Percentiles rank a stretch among this genome's conserved stretches.
Evolutionary conservation across 1,140 invertebrate genomes (phyloP).

Genomic region (Cyclargus thomasi): DNA sequence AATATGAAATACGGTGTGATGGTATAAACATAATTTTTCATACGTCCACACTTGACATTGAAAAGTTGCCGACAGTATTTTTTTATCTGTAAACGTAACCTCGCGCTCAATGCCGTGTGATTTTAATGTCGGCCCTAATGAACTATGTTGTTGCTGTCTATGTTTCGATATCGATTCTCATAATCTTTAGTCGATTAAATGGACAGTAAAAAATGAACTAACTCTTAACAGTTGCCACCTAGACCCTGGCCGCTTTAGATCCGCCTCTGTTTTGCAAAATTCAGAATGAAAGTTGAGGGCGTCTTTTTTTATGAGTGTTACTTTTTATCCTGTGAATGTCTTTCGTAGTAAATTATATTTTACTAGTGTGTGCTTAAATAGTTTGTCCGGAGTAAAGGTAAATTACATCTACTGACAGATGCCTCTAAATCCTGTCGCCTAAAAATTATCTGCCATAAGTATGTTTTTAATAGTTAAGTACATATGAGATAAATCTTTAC

Average conservation of each 20-base stretch:
- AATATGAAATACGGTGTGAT: background rate
- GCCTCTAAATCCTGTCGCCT: background rate
- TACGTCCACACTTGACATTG: conserved; percentile 34
- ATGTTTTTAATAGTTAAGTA: background rate
- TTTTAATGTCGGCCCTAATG: conserved; percentile 14
- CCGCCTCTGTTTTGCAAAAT: too few species aligned
- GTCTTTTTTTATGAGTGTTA: too few species aligned
- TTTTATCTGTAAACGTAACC: conserved; percentile 37
- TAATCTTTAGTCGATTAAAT: background rate
- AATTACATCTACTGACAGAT: conserved; percentile 3
- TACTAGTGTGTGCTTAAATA: too few species aligned
- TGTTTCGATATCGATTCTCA: background rate
- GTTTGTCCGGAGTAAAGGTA: too few species aligned
- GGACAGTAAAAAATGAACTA: background rate
- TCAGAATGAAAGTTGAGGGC: too few species aligned
- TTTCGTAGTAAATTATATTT: too few species aligned
- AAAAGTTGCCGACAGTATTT: conserved; percentile 36
- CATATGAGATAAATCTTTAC: conserved; percentile 2
- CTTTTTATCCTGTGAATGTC: too few species aligned
- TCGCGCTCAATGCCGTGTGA: conserved; percentile 33
- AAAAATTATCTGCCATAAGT: too few species aligned
- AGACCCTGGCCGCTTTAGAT: too few species aligned
- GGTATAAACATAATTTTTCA: conserved; percentile 16
- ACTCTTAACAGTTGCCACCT: too few species aligned
- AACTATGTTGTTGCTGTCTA: background rate